Percentiles rank a stretch among this genome's conserved stretches.
Conservation (phyloP, 2,113 vertebrate species). For the Dromaius novaehollandiae region DNA sequence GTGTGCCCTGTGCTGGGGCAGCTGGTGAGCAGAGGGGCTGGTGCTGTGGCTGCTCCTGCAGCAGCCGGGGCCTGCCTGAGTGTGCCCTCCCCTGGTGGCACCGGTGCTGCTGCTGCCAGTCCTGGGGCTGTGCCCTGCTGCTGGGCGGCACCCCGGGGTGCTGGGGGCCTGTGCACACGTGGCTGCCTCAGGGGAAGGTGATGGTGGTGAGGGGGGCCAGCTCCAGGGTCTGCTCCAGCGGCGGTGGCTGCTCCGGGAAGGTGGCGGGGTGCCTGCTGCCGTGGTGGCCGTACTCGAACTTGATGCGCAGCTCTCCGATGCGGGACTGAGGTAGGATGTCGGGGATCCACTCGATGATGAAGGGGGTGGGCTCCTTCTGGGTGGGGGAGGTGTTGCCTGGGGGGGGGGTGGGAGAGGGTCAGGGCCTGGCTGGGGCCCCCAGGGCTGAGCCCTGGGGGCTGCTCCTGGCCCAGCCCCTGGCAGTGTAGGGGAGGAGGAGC, state of each 20-base stretch:
- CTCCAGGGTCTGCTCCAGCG: slow-evolving; percentile 68
- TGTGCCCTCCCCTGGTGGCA: no score
- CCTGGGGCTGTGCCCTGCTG: no score
- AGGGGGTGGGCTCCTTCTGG: slow-evolving; percentile 85
- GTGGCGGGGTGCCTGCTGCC: slow-evolving; percentile 75
- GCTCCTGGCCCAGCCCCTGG: no score
- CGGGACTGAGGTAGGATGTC: slow-evolving; percentile 85
- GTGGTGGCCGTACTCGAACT: slow-evolving; percentile 89
- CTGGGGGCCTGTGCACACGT: slow-evolving; percentile 77
- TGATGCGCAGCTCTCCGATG: slow-evolving; percentile 87
- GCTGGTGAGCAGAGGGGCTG: no score
- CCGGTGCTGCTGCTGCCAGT: no score
- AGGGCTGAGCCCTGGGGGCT: no score
- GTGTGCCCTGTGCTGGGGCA: no score
- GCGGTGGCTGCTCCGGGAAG: slow-evolving; percentile 44
- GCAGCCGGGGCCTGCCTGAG: slow-evolving; percentile 25
- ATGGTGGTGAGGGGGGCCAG: slow-evolving; percentile 74
- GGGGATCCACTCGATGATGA: slow-evolving; percentile 92
- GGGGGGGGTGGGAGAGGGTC: neutral
- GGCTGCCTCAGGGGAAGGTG: slow-evolving; percentile 69
- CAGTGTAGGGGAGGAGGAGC: no score
- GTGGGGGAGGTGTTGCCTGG: slow-evolving; percentile 80
- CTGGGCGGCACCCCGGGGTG: slow-evolving; percentile 82
- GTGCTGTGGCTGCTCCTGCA: slow-evolving; percentile 60
- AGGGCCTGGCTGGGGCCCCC: no score